These are phyloP conservation scores for Picathartes gymnocephalus DNA, from an alignment of 2,113 vertebrate genomes.

Conservation along the genomic window DNA sequence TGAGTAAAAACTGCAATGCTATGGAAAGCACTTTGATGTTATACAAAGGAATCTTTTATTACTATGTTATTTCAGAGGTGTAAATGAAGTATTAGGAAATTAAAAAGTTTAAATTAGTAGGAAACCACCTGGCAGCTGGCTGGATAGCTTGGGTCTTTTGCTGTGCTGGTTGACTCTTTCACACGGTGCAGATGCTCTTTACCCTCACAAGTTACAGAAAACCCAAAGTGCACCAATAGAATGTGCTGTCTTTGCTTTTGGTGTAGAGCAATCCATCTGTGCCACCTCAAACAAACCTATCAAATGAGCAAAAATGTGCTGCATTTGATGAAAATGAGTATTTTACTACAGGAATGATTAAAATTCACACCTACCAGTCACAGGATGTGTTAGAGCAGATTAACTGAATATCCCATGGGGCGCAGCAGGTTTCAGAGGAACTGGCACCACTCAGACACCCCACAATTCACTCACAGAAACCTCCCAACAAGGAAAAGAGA, in stretches of 20 bases:
- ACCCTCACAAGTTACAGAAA: not conserved
- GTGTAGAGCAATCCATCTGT: not conserved
- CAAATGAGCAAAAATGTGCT: not conserved
- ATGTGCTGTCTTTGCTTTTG: not conserved
- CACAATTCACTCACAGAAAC: not conserved
- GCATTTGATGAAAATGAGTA: not conserved
- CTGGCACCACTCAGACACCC: not conserved
- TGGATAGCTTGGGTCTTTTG: not conserved
- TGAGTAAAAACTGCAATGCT: not conserved
- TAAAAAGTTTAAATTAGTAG: not conserved
- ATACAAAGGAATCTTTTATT: not conserved
- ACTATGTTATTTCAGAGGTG: not conserved
- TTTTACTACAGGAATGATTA: not conserved
- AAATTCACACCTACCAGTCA: not conserved
- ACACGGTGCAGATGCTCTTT: not conserved
- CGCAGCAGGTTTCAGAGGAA: not conserved
- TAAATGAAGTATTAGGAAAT: not conserved
- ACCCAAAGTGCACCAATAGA: not conserved
- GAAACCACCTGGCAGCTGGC: not conserved
- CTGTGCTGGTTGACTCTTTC: not conserved
- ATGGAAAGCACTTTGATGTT: not conserved
- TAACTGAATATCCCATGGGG: not conserved
- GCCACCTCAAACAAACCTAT: not conserved
- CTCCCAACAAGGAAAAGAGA: not conserved
- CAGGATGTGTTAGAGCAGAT: not conserved